Percentiles rank a stretch among this genome's conserved stretches.
Conservation (phyloP, 64 coral and sea anemone genomes). For the Orbicella faveolata region DNA sequence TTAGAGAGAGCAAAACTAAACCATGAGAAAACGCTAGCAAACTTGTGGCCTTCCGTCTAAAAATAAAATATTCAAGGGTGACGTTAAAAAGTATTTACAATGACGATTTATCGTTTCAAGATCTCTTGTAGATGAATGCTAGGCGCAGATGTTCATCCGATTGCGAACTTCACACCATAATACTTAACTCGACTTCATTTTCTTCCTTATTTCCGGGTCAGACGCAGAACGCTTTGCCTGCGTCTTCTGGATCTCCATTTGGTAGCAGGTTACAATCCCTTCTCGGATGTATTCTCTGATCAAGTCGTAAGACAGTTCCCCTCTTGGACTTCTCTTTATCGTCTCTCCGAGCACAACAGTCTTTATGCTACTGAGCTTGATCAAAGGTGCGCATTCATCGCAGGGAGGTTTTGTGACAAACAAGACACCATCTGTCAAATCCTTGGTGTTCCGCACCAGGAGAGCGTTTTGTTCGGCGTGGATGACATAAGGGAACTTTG, state of each 20-base stretch:
- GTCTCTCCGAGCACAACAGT: conserved; percentile 31
- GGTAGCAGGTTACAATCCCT: neutral
- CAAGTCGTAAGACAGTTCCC: conserved; percentile 1
- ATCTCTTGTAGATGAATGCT: too few relatives aligned
- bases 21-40: too few relatives aligned
- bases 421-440: conserved; percentile 28
- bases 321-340: neutral
- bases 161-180: neutral
- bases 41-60: too few relatives aligned
- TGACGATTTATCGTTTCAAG: too few relatives aligned
- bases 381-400: conserved; percentile 61
- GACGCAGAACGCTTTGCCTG: neutral
- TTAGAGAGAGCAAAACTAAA: too few relatives aligned
- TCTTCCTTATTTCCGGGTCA: conserved; percentile 19
- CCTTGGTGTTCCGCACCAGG: conserved; percentile 42
- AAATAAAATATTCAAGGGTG: too few relatives aligned
- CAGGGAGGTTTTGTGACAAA: conserved; percentile 69
- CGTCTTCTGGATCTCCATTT: neutral
- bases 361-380: conserved; percentile 60
- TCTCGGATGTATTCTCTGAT: conserved; percentile 4
- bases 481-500: conserved; percentile 73
- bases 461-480: conserved; percentile 85
- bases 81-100: too few relatives aligned
- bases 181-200: neutral
- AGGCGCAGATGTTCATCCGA: too few relatives aligned